Conservation (phyloP, 2,797 vertebrate genomes). For the Enteromius argenteus region DNA sequence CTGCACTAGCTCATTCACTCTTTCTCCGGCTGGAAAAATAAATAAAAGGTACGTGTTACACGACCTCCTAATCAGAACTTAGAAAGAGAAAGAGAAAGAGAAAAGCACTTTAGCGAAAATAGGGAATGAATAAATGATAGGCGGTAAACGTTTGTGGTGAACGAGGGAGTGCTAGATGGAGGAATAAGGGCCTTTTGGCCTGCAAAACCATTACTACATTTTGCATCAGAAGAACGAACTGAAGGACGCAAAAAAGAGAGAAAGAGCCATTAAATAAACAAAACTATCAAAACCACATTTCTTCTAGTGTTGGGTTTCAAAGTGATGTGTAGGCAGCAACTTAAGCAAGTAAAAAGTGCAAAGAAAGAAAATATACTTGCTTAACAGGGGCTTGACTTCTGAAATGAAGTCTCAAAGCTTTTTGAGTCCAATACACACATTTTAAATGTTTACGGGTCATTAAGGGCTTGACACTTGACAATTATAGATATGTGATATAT, state of each 20-base stretch:
- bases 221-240: conserved; percentile 27
- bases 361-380: neutral
- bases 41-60: conserved; percentile 17
- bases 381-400: conserved; percentile 6
- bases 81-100: conserved; percentile 27
- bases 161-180: conserved; percentile 24
- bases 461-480: neutral
- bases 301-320: conserved; percentile 10
- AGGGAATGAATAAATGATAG: conserved; percentile 58
- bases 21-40: conserved; percentile 34
- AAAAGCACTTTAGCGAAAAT: conserved; percentile 41
- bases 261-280: conserved; percentile 37
- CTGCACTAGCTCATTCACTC: conserved; percentile 28
- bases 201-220: conserved; percentile 30
- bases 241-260: neutral
- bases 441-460: neutral
- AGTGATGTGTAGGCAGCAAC: conserved; percentile 16
- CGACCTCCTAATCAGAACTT: conserved; percentile 44
- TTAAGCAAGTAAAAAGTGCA: conserved; percentile 17
- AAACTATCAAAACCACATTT: conserved; percentile 44
- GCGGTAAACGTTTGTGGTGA: conserved; percentile 46
- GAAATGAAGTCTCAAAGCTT: neutral
- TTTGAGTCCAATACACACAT: neutral
- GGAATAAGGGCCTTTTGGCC: conserved; percentile 38
- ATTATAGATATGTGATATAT: no score